phyloP scores from a whole-genome alignment of 2,113 vertebrate genomes.

The Sinocyclocheilus rhinocerous region DNA sequence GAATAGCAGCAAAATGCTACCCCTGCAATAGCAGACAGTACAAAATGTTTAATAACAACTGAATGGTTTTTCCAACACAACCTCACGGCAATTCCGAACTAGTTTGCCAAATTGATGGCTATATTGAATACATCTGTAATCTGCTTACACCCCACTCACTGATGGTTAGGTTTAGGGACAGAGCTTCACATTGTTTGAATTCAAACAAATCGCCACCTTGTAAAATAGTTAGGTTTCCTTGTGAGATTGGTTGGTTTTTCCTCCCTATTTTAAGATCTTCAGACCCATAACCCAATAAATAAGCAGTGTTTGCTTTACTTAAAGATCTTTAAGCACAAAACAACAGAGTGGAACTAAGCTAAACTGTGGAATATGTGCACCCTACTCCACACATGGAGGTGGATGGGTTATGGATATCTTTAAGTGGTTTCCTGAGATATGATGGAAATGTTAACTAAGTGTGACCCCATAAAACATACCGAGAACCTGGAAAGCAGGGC shows the following conservation, averaged over 20 bases:
- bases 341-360: neutral
- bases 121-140: neutral
- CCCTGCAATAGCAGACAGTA: constrained; percentile 62
- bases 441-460: constrained; percentile 42
- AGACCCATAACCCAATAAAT: constrained; percentile 47
- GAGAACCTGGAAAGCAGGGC: constrained; percentile 18
- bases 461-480: constrained; percentile 30
- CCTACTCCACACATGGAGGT: constrained; percentile 39
- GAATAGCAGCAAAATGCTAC: constrained; percentile 69
- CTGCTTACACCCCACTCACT: neutral
- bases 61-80: constrained; percentile 8
- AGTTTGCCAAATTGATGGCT: neutral
- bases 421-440: constrained; percentile 58
- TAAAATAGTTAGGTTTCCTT: neutral
- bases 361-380: constrained; percentile 46
- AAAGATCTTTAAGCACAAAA: constrained; percentile 26
- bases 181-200: neutral
- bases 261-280: constrained; percentile 41
- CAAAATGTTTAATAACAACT: constrained; percentile 68
- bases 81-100: neutral
- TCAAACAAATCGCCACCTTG: neutral
- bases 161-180: neutral
- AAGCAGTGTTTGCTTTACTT: constrained; percentile 14
- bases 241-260: constrained; percentile 46
- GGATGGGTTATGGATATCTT: constrained; percentile 43